Percentiles rank a stretch among this genome's conserved stretches.
These are phyloP conservation scores for Neofelis nebulosa DNA, from an alignment of 2,113 vertebrate species.

Conservation along the genomic window DNA sequence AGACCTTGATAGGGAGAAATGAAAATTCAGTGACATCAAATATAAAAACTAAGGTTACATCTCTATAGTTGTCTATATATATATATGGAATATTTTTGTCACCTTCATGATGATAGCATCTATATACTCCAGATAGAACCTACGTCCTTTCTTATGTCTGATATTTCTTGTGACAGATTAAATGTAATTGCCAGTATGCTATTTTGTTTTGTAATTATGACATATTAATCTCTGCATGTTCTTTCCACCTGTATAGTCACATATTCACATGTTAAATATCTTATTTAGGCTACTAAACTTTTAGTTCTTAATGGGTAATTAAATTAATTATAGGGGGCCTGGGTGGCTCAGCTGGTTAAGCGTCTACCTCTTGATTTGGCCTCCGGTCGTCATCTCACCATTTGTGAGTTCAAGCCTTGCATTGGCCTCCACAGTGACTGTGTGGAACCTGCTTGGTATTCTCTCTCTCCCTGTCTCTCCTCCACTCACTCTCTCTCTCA, in stretches of 20 bases:
- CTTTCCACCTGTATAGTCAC: neutral
- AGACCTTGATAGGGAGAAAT: neutral
- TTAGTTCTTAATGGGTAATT: neutral
- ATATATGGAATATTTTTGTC: neutral
- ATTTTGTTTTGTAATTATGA: neutral
- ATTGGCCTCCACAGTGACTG: no score
- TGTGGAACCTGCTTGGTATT: no score
- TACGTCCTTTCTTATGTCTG: neutral
- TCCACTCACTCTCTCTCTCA: no score
- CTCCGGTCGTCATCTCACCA: no score
- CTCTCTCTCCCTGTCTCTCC: no score
- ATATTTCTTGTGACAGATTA: neutral
- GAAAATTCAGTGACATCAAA: neutral
- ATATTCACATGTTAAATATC: neutral
- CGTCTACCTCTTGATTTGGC: no score
- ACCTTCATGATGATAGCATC: neutral
- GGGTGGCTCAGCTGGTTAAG: no score
- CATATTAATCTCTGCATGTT: neutral
- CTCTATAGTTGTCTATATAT: neutral
- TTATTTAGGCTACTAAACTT: neutral
- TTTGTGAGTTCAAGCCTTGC: no score
- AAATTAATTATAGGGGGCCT: neutral
- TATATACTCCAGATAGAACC: neutral
- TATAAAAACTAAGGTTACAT: neutral
- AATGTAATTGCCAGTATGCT: neutral